Evolutionary conservation across 2,797 vertebrate genomes (phyloP).

Genomic region (Amblyopsis hoosieri): DNA sequence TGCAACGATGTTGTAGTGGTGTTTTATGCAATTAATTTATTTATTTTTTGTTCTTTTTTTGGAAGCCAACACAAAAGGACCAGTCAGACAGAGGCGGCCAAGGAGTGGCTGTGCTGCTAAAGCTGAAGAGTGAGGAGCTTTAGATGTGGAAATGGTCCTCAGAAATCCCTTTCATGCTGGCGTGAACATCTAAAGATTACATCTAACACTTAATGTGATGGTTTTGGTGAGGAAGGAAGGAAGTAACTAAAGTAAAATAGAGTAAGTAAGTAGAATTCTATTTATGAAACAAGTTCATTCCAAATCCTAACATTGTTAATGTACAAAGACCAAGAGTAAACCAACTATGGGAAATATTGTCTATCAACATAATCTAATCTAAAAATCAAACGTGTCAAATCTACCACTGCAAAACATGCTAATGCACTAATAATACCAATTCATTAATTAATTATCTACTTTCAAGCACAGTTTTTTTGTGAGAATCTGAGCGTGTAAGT

Average conservation of each 20-base stretch:
- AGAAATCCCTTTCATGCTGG: constrained; percentile 23
- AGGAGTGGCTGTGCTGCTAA: constrained; percentile 39
- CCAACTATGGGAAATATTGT: constrained; percentile 33
- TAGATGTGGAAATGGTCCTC: constrained; percentile 28
- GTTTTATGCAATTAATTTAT: constrained; percentile 14
- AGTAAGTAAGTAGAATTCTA: no score
- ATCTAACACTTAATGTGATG: constrained; percentile 27
- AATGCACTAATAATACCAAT: constrained; percentile 11
- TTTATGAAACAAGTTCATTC: constrained; percentile 22
- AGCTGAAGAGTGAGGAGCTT: constrained; percentile 41
- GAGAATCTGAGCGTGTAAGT: constrained; percentile 46
- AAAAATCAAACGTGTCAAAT: constrained; percentile 30
- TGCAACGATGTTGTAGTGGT: constrained; percentile 29
- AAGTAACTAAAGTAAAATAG: constrained; percentile 1
- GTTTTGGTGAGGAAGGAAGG: constrained; percentile 24
- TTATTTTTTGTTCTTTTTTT: not conserved
- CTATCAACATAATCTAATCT: no score
- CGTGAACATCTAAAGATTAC: constrained; percentile 43
- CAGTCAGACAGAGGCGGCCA: constrained; percentile 35
- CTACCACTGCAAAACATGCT: constrained; percentile 33
- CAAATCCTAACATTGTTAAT: constrained; percentile 31
- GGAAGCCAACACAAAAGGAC: constrained; percentile 26
- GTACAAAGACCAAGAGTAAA: constrained; percentile 35
- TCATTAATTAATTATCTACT: constrained; percentile 20
- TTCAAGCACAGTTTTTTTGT: constrained; percentile 38